These are phyloP conservation scores for Chloropsis cyanopogon DNA, from an alignment of 2,113 vertebrate species.

Conservation along the genomic window DNA sequence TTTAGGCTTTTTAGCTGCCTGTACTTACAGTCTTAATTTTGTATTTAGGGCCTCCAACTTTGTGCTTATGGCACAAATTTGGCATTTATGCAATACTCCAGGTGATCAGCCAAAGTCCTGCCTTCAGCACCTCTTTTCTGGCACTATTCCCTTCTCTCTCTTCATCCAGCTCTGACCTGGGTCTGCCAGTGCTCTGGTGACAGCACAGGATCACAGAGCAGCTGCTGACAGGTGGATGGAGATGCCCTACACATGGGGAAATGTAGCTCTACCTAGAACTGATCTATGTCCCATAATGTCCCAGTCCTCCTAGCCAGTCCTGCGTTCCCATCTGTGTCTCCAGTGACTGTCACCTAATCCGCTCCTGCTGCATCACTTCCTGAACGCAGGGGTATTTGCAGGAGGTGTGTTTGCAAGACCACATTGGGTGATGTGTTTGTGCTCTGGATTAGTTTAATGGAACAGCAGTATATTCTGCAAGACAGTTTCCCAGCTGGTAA, in stretches of 20 bases:
- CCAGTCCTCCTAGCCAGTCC: background rate
- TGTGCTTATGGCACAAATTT: background rate
- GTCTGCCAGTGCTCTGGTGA: background rate
- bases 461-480: background rate
- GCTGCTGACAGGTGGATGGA: background rate
- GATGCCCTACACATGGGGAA: background rate
- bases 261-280: background rate
- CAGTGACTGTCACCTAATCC: background rate
- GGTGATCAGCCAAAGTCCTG: background rate
- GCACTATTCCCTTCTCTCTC: background rate
- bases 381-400: background rate
- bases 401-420: background rate
- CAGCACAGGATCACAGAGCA: background rate
- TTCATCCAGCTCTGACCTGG: background rate
- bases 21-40: background rate
- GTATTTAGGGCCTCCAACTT: background rate
- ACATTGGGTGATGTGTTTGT: background rate
- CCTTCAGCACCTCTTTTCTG: background rate
- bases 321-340: background rate
- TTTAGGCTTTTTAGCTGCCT: background rate
- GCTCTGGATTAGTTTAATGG: slow-evolving; percentile 33
- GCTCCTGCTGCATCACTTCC: background rate
- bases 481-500: slow-evolving; percentile 2
- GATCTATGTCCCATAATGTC: background rate
- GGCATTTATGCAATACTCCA: background rate